phyloP scores from a whole-genome alignment of 2,113 vertebrate species.

The Thamnophis sirtalis region DNA sequence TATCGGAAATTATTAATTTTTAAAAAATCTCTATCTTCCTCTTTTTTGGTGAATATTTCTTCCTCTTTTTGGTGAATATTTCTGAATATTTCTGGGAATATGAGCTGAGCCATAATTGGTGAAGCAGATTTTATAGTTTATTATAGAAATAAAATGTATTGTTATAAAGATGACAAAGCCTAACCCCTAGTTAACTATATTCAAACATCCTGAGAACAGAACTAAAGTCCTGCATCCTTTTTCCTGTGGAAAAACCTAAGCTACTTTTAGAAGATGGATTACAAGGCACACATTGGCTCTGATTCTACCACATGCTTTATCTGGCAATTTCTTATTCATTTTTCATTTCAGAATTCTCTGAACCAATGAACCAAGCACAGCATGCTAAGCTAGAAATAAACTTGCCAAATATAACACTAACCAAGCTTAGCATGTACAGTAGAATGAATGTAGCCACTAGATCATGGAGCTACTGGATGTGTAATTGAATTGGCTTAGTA shows the following conservation, averaged over 20 bases:
- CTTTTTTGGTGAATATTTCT: not conserved
- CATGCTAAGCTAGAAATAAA: not conserved
- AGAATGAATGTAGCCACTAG: not conserved
- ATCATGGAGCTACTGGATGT: not conserved
- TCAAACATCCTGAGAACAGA: not conserved
- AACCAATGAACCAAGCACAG: not conserved
- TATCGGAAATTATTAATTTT: not conserved
- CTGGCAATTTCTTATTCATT: not conserved
- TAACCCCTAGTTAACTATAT: not conserved
- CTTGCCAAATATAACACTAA: not conserved
- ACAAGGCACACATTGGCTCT: not conserved
- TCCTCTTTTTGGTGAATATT: not conserved
- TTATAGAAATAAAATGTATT: not conserved
- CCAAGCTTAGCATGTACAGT: not conserved
- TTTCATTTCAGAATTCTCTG: not conserved
- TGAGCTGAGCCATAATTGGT: not conserved
- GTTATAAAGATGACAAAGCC: not conserved
- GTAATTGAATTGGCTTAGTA: not conserved
- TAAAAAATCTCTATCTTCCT: not conserved
- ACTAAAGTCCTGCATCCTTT: not conserved
- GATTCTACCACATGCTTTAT: not conserved
- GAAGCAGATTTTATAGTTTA: not conserved
- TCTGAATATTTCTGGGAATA: not conserved
- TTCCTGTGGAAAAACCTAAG: not conserved
- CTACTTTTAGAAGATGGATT: not conserved